These are phyloP conservation scores for Erebia palarica DNA, from an alignment of 2,888 invertebrate species.

Conservation along the genomic window DNA sequence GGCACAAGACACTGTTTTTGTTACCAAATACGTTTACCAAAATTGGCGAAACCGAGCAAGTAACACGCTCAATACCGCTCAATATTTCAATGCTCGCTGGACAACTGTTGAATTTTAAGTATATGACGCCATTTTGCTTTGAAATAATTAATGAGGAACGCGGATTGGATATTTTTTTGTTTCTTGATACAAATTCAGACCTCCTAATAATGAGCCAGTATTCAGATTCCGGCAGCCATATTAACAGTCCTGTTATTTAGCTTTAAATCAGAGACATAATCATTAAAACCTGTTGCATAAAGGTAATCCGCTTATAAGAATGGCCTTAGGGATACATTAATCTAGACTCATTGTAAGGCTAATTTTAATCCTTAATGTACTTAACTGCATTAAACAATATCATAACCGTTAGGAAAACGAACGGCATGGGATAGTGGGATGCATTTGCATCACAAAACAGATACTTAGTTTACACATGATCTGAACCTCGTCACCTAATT, in stretches of 20 bases:
- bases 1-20: constrained; percentile 8
- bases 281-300: background rate
- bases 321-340: no score
- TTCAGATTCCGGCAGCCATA: background rate
- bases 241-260: constrained; percentile 1
- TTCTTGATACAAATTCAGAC: constrained; percentile 16
- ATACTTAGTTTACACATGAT: background rate
- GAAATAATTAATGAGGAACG: constrained; percentile 25
- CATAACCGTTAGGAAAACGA: no score
- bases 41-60: constrained; percentile 34
- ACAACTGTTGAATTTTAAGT: constrained; percentile 52
- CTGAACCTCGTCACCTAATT: background rate
- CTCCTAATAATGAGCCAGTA: background rate
- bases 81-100: constrained; percentile 43
- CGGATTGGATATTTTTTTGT: constrained; percentile 19
- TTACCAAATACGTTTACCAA: constrained; percentile 19
- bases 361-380: no score
- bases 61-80: constrained; percentile 23
- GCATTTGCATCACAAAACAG: background rate
- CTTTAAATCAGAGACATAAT: background rate
- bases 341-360: no score
- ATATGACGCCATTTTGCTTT: constrained; percentile 43
- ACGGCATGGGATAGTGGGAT: no score
- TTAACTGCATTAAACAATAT: no score
- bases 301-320: constrained; percentile 6